A percentile compares a stretch with the other conserved stretches of the same genome.
These are phyloP conservation scores for Danaus chrysippus DNA, from an alignment of 2,888 invertebrate species.

Conservation along the genomic window DNA sequence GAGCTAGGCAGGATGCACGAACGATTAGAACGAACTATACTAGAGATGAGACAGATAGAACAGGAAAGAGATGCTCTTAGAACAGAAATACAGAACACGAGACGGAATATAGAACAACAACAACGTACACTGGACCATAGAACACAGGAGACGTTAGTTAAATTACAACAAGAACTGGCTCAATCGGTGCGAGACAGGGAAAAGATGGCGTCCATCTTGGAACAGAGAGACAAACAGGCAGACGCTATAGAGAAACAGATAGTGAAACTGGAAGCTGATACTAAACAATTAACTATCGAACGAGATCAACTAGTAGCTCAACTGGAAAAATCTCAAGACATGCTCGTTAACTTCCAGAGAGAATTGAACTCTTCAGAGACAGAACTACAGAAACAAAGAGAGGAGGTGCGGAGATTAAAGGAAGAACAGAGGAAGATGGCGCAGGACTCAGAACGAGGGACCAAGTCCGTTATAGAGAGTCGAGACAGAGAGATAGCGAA, in stretches of 20 bases:
- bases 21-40: constrained; percentile 85
- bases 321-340: constrained; percentile 94
- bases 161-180: constrained; percentile 85
- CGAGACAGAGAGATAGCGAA: constrained; percentile 85
- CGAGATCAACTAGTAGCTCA: constrained; percentile 93
- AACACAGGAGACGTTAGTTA: constrained; percentile 85
- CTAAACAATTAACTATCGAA: constrained; percentile 91
- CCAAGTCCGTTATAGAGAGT: constrained; percentile 84
- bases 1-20: constrained; percentile 91
- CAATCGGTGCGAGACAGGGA: constrained; percentile 85
- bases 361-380: constrained; percentile 91
- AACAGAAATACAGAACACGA: constrained; percentile 83
- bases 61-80: constrained; percentile 86
- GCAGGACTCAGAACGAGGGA: constrained; percentile 84
- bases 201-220: constrained; percentile 87
- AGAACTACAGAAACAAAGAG: constrained; percentile 88
- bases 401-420: constrained; percentile 87
- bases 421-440: constrained; percentile 84
- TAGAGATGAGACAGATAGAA: constrained; percentile 84
- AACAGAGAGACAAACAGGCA: constrained; percentile 87
- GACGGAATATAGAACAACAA: constrained; percentile 82
- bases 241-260: constrained; percentile 92
- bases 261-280: constrained; percentile 90
- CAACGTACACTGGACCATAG: constrained; percentile 82
- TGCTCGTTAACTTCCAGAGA: constrained; percentile 95